Evolutionary conservation across 2,888 invertebrate species (phyloP).

Genomic region (Calliscelio sp.): DNA sequence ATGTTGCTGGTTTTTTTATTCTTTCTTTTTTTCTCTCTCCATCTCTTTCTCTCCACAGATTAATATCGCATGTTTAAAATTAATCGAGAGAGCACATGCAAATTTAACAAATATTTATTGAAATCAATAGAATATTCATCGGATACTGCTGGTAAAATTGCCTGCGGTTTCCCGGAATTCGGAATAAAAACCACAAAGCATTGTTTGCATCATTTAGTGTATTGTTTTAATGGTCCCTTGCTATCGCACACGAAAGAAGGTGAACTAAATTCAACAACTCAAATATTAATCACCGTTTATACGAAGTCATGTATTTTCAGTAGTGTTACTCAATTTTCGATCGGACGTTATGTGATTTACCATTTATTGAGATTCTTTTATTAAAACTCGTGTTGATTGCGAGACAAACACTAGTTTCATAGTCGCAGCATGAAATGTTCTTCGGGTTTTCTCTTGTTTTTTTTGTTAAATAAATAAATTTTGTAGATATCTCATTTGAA

Average conservation of each 20-base stretch:
- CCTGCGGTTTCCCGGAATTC: background rate
- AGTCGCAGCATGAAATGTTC: background rate
- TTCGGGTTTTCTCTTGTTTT: background rate
- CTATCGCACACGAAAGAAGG: background rate
- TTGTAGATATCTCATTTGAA: no score
- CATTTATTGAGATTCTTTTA: background rate
- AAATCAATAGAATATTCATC: conserved; percentile 5
- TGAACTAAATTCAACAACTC: background rate
- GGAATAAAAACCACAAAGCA: background rate
- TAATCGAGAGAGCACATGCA: background rate
- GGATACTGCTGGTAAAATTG: background rate
- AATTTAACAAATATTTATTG: conserved; percentile 4
- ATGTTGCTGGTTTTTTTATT: no score
- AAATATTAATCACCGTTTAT: conserved; percentile 9
- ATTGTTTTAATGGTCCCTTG: background rate
- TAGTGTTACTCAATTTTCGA: background rate
- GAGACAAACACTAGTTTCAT: background rate
- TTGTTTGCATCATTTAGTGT: conserved; percentile 1
- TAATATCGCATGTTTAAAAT: background rate
- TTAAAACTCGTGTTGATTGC: background rate
- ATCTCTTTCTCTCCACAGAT: background rate
- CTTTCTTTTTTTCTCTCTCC: no score
- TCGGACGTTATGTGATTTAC: background rate
- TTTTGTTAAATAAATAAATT: background rate
- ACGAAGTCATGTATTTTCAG: conserved; percentile 2